Evolutionary conservation across 2,797 vertebrate genomes (phyloP), one percentile per base, ranked within the genome.

Genomic region (Acipenser transmontanus): DNA sequence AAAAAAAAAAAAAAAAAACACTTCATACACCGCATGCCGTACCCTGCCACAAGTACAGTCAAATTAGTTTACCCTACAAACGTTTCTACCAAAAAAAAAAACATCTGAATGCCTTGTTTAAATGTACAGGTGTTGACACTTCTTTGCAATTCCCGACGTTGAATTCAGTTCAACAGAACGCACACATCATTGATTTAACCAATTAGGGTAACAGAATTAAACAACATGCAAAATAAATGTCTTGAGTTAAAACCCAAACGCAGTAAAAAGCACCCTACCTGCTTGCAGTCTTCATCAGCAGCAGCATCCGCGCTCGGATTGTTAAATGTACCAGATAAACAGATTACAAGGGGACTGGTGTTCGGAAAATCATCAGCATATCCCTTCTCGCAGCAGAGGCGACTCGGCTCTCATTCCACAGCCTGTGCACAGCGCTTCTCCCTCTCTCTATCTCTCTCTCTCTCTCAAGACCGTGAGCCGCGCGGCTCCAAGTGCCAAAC

Each of bases 401-500:
- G 71, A 63, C 57, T 51, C 66, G 54, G 61, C 67, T 52, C 68
- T 70, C 73, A 68, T 61, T 71, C 68, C 66, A 49, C 56, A 61
- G 66, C 56, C 61, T 34, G 63, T 51, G 12, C 60, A 20, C 67
- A 63, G 57, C 20, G 63, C 68, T 66, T 56, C 68, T 66, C 64
- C 49, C 4, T 34, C 34, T 34, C 34, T 34, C 34, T 34, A 3
- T 34, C 34, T 34, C 20, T 34, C 1, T 34, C 20, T 34, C 20
- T 34, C 50, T 66, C 66, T 49, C 64, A 50, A 61, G 62, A 52
- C 64, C 61, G 65, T 52, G 8, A 68, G 59, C 68, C 73, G 72
- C 76, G 65, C 72, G 75, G 62, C 50, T 71, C 72, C 73, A 71
- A 77, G 78, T 79, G 74, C 71, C 73, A 48, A 81, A 74, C 77